Evolutionary conservation across 2,888 invertebrate genomes (phyloP), one percentile per base, ranked within the genome.

Genomic region (Drosophila anomalata): DNA sequence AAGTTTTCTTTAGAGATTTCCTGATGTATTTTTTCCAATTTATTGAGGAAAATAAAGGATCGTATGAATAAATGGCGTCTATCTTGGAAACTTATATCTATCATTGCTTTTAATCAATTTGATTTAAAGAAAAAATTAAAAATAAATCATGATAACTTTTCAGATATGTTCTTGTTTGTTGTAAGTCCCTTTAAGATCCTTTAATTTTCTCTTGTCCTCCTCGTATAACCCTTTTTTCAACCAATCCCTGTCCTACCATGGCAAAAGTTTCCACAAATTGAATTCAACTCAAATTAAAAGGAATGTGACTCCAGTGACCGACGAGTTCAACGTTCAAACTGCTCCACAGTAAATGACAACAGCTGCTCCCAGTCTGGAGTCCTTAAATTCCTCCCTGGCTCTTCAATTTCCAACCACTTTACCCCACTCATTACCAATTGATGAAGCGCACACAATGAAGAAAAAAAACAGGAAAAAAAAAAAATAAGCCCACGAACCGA

Each of bases 391-490:
- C 47, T 47, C 26, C 31, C 56, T 50, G 31, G 17, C 42, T 29
- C 56, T 52, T 17, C 17, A 61, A 42, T 63, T 68, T 46, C 33
- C 33, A 60, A 24, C 65, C 70, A 70, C 70, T 59, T 62, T 71
- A 50, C 69, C 75, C 68, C 70, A 77, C 80, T 82, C 83, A 82
- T 82, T 82, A 82, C 78, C 82, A 83, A 82, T 80, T 82, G 86
- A 86, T 86, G 82, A 86, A 82, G 86, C 82, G 60, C 82, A 79
- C 72, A 66, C 66, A 20, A 56, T 63, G 52, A 48, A 20, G 31
- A 52, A 46, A 48, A 44, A 33, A 36, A 24, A 24, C 0, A 48
- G 12, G 39, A 52, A 42, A 39, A 44, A 26, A 50, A n/a, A 44
- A 42, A 46, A 46, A 39, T 17, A 26, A 22, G 33, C 50, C 42